phyloP scores from a whole-genome alignment of 2,797 vertebrate genomes.

The Gymnocypris eckloni region DNA sequence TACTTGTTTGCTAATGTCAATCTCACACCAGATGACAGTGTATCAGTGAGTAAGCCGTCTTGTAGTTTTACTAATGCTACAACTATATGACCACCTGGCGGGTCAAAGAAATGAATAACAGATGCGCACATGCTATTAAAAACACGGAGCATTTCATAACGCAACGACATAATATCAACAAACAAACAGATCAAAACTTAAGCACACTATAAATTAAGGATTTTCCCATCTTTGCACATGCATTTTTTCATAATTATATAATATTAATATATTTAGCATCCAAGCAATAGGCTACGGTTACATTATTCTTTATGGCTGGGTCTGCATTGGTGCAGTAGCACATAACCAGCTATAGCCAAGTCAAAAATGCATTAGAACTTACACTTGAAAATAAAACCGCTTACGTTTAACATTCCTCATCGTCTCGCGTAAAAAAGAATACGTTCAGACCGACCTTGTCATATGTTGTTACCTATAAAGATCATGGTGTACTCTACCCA shows the following conservation, averaged over 20 bases:
- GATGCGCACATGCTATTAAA: constrained; percentile 7
- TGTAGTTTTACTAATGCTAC: background rate
- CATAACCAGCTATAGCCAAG: background rate
- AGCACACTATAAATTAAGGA: background rate
- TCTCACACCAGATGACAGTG: background rate
- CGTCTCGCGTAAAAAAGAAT: background rate
- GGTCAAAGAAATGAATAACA: background rate
- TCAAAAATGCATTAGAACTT: constrained; percentile 1
- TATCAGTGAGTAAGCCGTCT: background rate
- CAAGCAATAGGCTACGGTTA: background rate
- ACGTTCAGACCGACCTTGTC: background rate
- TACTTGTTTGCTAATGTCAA: background rate
- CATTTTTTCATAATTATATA: background rate
- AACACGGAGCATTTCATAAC: background rate
- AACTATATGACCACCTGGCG: constrained; percentile 6
- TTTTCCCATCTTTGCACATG: background rate
- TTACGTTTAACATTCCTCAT: background rate
- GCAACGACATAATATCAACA: background rate
- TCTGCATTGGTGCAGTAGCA: constrained; percentile 33
- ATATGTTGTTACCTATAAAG: background rate
- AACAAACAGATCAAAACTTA: background rate
- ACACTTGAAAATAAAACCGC: background rate
- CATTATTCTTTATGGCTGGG: background rate
- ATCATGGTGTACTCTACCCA: constrained; percentile 4
- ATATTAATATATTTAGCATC: background rate